Evolutionary conservation across 2,797 vertebrate genomes (phyloP), one percentile per base, ranked within the genome.

Genomic region (Danio jaintianensis): DNA sequence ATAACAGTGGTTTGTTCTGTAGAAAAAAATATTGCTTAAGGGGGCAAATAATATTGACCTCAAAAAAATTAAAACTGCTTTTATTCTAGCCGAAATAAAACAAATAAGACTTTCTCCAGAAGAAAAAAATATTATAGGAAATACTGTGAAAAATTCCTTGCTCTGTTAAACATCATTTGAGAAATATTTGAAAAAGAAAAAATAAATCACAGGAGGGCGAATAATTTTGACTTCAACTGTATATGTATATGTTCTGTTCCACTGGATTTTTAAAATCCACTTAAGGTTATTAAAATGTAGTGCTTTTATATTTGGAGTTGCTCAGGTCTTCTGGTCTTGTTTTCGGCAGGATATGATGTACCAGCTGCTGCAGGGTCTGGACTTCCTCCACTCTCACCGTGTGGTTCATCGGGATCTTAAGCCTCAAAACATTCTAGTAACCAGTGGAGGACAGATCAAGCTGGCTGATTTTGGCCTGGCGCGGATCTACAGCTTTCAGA

Each of bases 401-500:
- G 98, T 99, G 72, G 97, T 99, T 83, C 98, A 99, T 92, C 94
- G 98, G 68, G 98, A 99, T 93, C 94, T 99, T 82, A 99, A 99
- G 87, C 98, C 97, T 59, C 98, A 99, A 86, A 99, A 99, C 68
- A 99, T 99, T 91, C 94, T 99, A 87, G 97, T 99, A 81, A 99
- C 98, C 90, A 98, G 97, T 85, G 96, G 83, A 0, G 97, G 98
- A 85, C 97, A 99, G 91, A 98, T 99, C 89, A 99, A 99, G 85
- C 91, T 99, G 86, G 98, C 98, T 5, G 98, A 99, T 90, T 99
- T 99, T 7, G 98, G 98, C 79, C 94, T 99, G 50, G 98, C 98
- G 18, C 94, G 97, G 83, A 99, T 99, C 93, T 99, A 99, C 94
- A 99, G 98, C 91, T 99, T 99, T 92, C 98, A 99, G 91, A 99